Evolutionary conservation across 23 tunicate species (phyloP).

Genomic region (Trididemnum miniatum): DNA sequence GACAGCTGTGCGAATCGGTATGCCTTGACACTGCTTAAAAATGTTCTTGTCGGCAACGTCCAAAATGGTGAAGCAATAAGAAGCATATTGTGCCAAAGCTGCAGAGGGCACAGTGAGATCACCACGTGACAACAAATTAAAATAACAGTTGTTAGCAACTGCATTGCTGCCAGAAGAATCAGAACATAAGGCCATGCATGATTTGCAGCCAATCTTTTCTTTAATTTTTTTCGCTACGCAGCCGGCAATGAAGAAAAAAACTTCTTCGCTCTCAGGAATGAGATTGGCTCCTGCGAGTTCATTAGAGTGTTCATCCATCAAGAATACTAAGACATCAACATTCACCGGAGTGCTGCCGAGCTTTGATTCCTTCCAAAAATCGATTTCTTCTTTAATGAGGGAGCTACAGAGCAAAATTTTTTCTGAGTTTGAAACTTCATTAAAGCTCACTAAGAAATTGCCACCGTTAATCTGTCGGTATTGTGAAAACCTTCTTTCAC

Average conservation of each 20-base stretch:
- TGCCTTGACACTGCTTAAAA: neutral
- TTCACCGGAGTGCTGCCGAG: neutral
- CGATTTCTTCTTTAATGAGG: neutral
- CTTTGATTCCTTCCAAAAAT: neutral
- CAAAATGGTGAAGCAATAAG: conserved; percentile 5
- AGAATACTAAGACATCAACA: neutral
- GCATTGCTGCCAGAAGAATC: neutral
- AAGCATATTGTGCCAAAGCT: conserved; percentile 14
- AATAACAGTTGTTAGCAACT: conserved; percentile 6
- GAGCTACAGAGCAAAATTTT: neutral
- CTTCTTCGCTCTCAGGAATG: neutral
- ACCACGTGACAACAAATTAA: conserved; percentile 16
- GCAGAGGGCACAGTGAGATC: conserved; percentile 8
- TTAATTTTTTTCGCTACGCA: conserved; percentile 17
- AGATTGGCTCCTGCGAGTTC: neutral
- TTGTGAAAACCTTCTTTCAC: no score
- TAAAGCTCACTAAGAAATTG: no score
- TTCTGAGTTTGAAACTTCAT: neutral
- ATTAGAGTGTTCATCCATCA: neutral
- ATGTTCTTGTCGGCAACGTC: neutral
- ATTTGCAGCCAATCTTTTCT: conserved; percentile 5
- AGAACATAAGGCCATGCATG: neutral
- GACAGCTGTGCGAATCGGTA: conserved; percentile 9
- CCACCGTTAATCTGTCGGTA: conserved; percentile 8
- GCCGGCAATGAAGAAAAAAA: conserved; percentile 19